Evolutionary conservation across 1,140 invertebrate genomes (phyloP).

Genomic region (Drosophila erecta): DNA sequence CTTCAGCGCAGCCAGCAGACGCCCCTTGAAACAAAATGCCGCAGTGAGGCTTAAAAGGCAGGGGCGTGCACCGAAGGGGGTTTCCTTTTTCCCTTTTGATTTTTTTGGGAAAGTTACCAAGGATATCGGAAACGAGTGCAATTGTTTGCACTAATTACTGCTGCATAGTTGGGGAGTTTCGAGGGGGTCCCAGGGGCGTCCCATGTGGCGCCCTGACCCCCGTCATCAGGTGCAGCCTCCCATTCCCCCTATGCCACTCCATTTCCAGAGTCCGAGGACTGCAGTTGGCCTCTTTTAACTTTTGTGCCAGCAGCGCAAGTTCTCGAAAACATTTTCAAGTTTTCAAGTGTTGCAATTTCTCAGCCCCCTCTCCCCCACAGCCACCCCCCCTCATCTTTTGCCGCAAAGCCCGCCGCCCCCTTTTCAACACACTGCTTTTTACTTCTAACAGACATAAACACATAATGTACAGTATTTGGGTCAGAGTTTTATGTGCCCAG

Average conservation of each 20-base stretch:
- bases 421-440: neutral
- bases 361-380: neutral
- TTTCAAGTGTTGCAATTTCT: slow-evolving; percentile 80
- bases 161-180: slow-evolving; percentile 20
- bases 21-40: slow-evolving; percentile 65
- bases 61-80: neutral
- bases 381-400: neutral
- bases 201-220: neutral
- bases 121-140: slow-evolving; percentile 65
- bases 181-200: neutral
- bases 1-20: slow-evolving; percentile 26
- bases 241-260: neutral
- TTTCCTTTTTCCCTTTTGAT: too few species aligned
- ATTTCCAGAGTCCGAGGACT: slow-evolving; percentile 24
- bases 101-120: slow-evolving; percentile 44
- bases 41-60: slow-evolving; percentile 26
- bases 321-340: slow-evolving; percentile 79
- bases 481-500: slow-evolving; percentile 59
- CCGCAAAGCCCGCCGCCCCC: neutral
- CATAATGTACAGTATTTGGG: slow-evolving; percentile 79
- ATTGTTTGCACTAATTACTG: slow-evolving; percentile 82
- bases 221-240: slow-evolving; percentile 15
- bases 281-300: slow-evolving; percentile 63
- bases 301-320: slow-evolving; percentile 57
- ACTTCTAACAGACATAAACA: slow-evolving; percentile 57